phyloP scores from a whole-genome alignment of 2,113 vertebrate species.

The Pagrus major region DNA sequence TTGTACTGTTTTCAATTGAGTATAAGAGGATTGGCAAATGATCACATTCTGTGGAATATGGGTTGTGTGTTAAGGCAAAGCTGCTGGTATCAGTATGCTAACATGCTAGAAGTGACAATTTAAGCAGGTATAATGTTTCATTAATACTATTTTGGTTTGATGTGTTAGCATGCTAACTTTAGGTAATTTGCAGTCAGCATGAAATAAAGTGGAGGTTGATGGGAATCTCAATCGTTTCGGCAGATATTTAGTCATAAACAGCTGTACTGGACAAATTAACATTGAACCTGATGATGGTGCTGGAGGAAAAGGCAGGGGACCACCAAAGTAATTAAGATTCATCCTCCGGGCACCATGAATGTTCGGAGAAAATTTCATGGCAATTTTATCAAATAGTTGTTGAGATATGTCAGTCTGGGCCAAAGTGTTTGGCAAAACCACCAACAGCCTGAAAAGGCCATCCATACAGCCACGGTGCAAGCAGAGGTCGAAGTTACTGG shows the following conservation, averaged over 20 bases:
- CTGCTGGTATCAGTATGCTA: neutral
- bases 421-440: no score
- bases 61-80: neutral
- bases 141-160: neutral
- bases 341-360: no score
- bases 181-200: neutral
- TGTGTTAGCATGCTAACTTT: neutral
- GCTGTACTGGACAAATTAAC: neutral
- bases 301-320: neutral
- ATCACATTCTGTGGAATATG: no score
- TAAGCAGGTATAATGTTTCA: neutral
- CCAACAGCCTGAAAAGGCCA: neutral
- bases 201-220: neutral
- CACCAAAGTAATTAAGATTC: no score
- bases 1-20: no score
- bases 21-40: no score
- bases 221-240: neutral
- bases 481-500: neutral
- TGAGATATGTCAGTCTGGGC: neutral
- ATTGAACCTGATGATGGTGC: neutral
- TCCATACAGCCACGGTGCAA: neutral
- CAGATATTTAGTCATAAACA: neutral
- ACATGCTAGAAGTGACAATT: neutral
- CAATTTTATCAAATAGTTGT: neutral
- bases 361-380: neutral